phyloP scores from a whole-genome alignment of 2,888 invertebrate genomes.

The Oscheius sp. region DNA sequence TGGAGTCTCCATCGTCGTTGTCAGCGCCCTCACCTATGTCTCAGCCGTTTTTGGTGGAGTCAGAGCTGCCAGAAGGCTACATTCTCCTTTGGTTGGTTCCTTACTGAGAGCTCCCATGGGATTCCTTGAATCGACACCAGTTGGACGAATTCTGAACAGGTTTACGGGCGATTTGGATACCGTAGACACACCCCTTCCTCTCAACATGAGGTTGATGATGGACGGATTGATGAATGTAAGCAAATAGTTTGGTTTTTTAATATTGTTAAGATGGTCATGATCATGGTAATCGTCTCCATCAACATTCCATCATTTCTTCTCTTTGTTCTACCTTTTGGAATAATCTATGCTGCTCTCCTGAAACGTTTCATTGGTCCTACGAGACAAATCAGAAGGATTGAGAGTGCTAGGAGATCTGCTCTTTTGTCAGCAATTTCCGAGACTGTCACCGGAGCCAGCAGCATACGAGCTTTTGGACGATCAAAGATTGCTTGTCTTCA shows the following conservation, averaged over 20 bases:
- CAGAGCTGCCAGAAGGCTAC: constrained; percentile 58
- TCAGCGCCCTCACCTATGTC: constrained; percentile 46
- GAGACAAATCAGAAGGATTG: constrained; percentile 79
- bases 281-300: constrained; percentile 46
- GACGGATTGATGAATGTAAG: constrained; percentile 49
- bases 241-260: neutral
- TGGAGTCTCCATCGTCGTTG: constrained; percentile 42
- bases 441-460: constrained; percentile 41
- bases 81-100: constrained; percentile 62
- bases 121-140: constrained; percentile 72
- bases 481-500: constrained; percentile 35
- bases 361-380: constrained; percentile 77
- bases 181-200: constrained; percentile 56
- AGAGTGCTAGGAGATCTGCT: constrained; percentile 41
- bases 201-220: constrained; percentile 51
- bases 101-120: constrained; percentile 69
- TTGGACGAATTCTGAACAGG: constrained; percentile 74
- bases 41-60: constrained; percentile 46
- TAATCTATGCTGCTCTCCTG: constrained; percentile 54
- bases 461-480: constrained; percentile 33
- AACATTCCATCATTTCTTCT: constrained; percentile 47
- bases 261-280: constrained; percentile 43
- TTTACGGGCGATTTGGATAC: constrained; percentile 62
- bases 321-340: constrained; percentile 54
- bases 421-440: constrained; percentile 43